Evolutionary conservation across 2,888 invertebrate genomes (phyloP).

Genomic region (Electrophaes corylata): DNA sequence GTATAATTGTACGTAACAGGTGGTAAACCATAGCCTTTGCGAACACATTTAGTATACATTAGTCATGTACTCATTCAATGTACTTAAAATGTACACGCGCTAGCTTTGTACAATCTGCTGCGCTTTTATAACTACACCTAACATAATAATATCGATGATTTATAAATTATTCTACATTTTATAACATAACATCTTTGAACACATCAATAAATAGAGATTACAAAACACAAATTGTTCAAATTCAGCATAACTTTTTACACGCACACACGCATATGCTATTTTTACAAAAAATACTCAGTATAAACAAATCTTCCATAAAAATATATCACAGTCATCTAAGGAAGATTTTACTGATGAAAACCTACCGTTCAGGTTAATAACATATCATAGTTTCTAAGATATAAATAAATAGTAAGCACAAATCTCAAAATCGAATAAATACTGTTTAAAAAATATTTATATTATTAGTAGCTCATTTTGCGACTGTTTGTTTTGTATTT

Average conservation of each 20-base stretch:
- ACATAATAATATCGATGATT: constrained; percentile 46
- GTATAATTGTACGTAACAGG: neutral
- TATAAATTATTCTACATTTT: constrained; percentile 43
- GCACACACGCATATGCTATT: constrained; percentile 33
- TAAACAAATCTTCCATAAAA: constrained; percentile 54
- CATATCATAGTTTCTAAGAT: constrained; percentile 58
- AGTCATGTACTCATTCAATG: constrained; percentile 18
- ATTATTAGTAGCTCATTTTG: constrained; percentile 50
- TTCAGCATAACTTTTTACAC: constrained; percentile 11
- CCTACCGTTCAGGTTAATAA: constrained; percentile 65
- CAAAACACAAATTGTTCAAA: constrained; percentile 47
- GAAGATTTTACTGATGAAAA: constrained; percentile 70
- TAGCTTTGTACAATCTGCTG: constrained; percentile 59
- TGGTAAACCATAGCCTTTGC: neutral
- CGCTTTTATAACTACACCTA: constrained; percentile 46
- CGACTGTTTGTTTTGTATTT: constrained; percentile 20
- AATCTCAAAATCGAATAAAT: constrained; percentile 61
- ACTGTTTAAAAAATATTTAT: constrained; percentile 54
- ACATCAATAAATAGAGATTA: constrained; percentile 64
- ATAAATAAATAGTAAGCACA: constrained; percentile 69
- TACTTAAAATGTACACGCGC: constrained; percentile 50
- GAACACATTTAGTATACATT: constrained; percentile 26
- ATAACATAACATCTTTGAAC: constrained; percentile 53
- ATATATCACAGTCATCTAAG: constrained; percentile 82
- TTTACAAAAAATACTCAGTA: constrained; percentile 50